Conservation (phyloP, 2,888 invertebrate species). For the Platycheirus rosarum region DNA sequence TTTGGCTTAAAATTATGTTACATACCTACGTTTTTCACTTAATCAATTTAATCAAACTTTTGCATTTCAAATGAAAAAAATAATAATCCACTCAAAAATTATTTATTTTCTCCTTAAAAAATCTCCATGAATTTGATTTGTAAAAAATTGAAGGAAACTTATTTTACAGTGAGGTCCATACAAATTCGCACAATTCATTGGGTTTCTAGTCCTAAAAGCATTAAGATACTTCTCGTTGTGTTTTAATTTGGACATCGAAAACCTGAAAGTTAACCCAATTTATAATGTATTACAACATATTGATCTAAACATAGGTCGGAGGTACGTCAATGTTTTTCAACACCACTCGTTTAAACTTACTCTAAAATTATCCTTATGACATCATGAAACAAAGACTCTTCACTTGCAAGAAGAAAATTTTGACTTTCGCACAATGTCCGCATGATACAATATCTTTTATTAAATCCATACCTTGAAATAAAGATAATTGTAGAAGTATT, state of each 20-base stretch:
- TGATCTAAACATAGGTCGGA: too few relatives aligned
- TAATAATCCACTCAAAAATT: too few relatives aligned
- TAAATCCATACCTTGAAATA: conserved; percentile 76
- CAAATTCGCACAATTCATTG: conserved; percentile 77
- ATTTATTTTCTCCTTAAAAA: too few relatives aligned
- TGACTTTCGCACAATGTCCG: conserved; percentile 88
- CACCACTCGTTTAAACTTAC: conserved; percentile 82
- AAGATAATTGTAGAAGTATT: not conserved
- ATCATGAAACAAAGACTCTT: conserved; percentile 87
- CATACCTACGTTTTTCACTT: too few relatives aligned
- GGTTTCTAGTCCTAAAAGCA: conserved; percentile 56
- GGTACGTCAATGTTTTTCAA: too few relatives aligned
- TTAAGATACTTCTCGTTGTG: conserved; percentile 62
- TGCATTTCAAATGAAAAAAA: too few relatives aligned
- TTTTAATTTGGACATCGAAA: conserved; percentile 36
- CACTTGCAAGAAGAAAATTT: conserved; percentile 84
- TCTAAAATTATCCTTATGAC: conserved; percentile 86
- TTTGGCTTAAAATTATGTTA: too few relatives aligned
- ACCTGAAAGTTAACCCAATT: conserved; percentile 31
- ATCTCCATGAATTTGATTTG: conserved; percentile 68
- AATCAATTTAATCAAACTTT: too few relatives aligned
- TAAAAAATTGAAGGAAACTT: conserved; percentile 79
- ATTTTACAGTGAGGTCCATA: conserved; percentile 80
- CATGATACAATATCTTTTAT: conserved; percentile 84
- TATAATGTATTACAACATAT: too few relatives aligned